Evolutionary conservation across 2,888 invertebrate species (phyloP).

Genomic region (Hipparchia sbordonii): DNA sequence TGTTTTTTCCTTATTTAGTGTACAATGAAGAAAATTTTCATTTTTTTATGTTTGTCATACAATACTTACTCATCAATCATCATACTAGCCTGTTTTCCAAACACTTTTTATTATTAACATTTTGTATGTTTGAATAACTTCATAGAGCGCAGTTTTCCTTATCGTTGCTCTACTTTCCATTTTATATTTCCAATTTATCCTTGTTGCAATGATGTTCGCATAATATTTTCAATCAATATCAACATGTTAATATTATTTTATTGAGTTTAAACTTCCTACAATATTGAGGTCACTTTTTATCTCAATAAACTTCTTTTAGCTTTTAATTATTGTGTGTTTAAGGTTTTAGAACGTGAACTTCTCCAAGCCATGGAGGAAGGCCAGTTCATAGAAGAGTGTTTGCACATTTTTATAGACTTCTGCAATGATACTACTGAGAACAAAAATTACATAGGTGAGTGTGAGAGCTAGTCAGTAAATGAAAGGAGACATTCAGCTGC

Average conservation of each 20-base stretch:
- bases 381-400: slow-evolving; percentile 62
- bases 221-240: neutral
- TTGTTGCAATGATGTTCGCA: neutral
- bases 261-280: neutral
- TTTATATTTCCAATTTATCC: slow-evolving; percentile 2
- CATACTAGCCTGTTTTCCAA: too few species aligned
- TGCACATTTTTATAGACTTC: slow-evolving; percentile 68
- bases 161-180: slow-evolving; percentile 16
- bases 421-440: slow-evolving; percentile 60
- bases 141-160: slow-evolving; percentile 1
- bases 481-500: too few species aligned
- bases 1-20: too few species aligned
- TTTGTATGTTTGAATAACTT: neutral
- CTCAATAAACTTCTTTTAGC: neutral
- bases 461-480: neutral
- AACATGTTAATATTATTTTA: neutral
- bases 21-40: too few species aligned
- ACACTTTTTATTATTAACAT: neutral
- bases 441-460: slow-evolving; percentile 62
- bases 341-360: slow-evolving; percentile 65
- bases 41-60: too few species aligned
- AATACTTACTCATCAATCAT: too few species aligned
- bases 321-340: slow-evolving; percentile 27
- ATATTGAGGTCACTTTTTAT: neutral
- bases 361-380: slow-evolving; percentile 58